These are phyloP conservation scores for Danionella dracula DNA, from an alignment of 2,797 vertebrate species.

Conservation along the genomic window DNA sequence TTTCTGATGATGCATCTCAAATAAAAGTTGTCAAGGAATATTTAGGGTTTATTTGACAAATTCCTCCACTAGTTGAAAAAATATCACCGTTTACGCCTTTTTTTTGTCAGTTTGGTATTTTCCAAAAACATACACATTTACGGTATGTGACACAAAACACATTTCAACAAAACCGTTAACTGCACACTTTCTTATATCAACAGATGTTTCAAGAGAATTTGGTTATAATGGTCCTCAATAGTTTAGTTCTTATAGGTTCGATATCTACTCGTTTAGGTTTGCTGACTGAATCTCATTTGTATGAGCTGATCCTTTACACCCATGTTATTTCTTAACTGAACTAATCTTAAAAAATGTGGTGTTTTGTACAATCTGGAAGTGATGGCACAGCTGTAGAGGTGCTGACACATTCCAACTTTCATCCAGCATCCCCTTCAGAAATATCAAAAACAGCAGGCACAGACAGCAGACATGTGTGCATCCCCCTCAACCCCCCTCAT, in stretches of 20 bases:
- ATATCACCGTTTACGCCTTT: no score
- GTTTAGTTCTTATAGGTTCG: not conserved
- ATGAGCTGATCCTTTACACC: not conserved
- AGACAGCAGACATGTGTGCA: conserved; percentile 17
- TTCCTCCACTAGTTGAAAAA: no score
- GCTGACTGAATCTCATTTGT: not conserved
- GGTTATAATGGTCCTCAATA: no score
- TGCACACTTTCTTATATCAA: not conserved
- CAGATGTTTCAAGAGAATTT: not conserved
- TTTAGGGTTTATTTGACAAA: no score
- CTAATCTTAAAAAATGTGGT: not conserved
- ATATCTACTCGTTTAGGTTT: not conserved
- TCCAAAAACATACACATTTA: not conserved
- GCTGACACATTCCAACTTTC: conserved; percentile 17
- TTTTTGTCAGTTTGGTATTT: no score
- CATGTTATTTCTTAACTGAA: conserved; percentile 21
- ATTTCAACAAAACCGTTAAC: not conserved
- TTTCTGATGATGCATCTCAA: no score
- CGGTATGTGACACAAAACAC: not conserved
- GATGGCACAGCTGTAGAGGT: conserved; percentile 9
- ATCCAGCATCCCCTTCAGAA: conserved; percentile 18
- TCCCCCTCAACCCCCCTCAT: not conserved
- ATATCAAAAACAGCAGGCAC: conserved; percentile 25
- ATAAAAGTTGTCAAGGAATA: no score
- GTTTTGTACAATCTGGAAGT: conserved; percentile 26